These are phyloP conservation scores for Atta cephalotes DNA, from an alignment of 1,140 invertebrate genomes.

Conservation along the genomic window DNA sequence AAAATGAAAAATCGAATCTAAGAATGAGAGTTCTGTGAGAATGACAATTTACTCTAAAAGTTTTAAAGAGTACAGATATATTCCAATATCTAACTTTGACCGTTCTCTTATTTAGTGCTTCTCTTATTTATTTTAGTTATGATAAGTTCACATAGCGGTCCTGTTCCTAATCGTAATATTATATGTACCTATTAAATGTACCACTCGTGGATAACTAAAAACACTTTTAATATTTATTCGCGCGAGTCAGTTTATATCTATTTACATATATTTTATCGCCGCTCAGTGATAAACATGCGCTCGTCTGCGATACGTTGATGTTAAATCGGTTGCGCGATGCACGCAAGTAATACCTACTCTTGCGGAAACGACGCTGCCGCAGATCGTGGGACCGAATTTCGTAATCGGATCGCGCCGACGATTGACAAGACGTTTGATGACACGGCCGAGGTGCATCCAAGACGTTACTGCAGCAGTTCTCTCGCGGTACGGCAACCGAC, in stretches of 20 bases:
- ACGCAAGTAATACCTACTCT: background rate
- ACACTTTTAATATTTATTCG: background rate
- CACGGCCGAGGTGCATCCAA: background rate
- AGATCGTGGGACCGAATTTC: conserved; percentile 9
- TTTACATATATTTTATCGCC: background rate
- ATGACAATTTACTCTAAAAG: too few relatives aligned
- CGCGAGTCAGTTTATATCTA: background rate
- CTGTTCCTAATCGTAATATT: too few relatives aligned
- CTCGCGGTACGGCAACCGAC: background rate
- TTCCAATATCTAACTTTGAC: too few relatives aligned
- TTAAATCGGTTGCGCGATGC: conserved; percentile 24
- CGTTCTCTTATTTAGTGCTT: too few relatives aligned
- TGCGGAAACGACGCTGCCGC: conserved; percentile 9
- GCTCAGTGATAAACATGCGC: background rate
- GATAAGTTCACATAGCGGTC: too few relatives aligned
- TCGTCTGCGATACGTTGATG: conserved; percentile 13
- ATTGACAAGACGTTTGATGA: conserved; percentile 45
- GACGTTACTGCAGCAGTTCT: conserved; percentile 1
- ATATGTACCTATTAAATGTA: background rate
- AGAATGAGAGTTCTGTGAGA: too few relatives aligned
- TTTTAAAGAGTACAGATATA: too few relatives aligned
- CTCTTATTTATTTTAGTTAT: too few relatives aligned
- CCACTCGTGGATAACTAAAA: background rate
- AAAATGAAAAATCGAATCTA: too few relatives aligned
- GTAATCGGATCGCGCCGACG: conserved; percentile 49